These are phyloP conservation scores for Caenorhabditis drosophilae DNA, from an alignment of 2,888 invertebrate species.

Conservation along the genomic window DNA sequence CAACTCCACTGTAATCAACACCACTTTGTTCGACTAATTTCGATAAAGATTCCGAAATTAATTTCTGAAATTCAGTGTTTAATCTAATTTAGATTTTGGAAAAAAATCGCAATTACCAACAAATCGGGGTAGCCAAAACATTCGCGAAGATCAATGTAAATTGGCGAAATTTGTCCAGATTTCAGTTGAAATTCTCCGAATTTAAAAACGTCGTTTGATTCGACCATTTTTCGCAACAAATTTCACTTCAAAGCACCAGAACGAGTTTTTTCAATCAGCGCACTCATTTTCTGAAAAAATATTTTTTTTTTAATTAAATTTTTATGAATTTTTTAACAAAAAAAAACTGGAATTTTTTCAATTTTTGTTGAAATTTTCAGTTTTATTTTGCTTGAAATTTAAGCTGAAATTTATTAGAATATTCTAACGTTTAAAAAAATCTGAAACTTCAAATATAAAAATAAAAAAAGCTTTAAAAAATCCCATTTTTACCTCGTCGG, in stretches of 20 bases:
- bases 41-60: slow-evolving; percentile 70
- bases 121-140: slow-evolving; percentile 88
- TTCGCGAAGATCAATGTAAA: slow-evolving; percentile 92
- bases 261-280: slow-evolving; percentile 29
- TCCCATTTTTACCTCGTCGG: no score
- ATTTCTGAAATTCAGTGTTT: slow-evolving; percentile 20
- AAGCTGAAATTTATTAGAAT: no score
- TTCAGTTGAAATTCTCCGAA: slow-evolving; percentile 92
- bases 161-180: slow-evolving; percentile 87
- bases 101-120: slow-evolving; percentile 77
- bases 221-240: slow-evolving; percentile 40
- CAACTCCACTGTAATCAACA: slow-evolving; percentile 68
- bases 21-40: slow-evolving; percentile 70
- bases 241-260: slow-evolving; percentile 32
- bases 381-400: no score
- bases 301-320: no score
- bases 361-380: no score
- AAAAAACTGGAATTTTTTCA: no score
- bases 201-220: slow-evolving; percentile 79
- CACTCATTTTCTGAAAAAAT: no score
- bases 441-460: no score
- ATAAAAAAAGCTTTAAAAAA: no score
- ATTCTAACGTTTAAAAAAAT: no score
- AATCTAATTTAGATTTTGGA: neutral
- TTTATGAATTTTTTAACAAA: no score